Evolutionary conservation across 2,113 vertebrate species (phyloP).

Genomic region (Oceanodroma tethys): DNA sequence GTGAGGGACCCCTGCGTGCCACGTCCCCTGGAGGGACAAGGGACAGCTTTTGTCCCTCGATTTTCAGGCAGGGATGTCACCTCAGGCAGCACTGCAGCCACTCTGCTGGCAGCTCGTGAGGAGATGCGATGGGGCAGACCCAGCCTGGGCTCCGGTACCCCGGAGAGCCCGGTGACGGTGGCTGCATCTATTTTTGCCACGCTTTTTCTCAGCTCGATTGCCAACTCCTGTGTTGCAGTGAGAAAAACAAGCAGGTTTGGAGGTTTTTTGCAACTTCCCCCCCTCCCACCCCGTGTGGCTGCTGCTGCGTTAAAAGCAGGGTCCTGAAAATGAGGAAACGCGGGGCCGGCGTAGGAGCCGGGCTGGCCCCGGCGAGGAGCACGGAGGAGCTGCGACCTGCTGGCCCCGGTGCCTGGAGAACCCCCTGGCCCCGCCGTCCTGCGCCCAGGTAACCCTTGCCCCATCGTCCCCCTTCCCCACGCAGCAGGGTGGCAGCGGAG

Average conservation of each 20-base stretch:
- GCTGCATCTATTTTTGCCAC: background rate
- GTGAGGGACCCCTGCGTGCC: background rate
- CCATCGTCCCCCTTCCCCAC: accelerated
- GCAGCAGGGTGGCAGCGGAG: background rate
- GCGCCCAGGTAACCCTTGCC: background rate
- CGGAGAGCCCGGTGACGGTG: accelerated
- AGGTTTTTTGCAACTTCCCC: slow-evolving; percentile 41
- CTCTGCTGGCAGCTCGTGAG: background rate
- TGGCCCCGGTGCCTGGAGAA: background rate
- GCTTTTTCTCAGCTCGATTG: background rate
- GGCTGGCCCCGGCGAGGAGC: background rate
- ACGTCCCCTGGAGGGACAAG: background rate
- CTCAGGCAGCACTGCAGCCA: background rate
- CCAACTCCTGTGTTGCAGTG: background rate
- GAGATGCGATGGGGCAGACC: background rate
- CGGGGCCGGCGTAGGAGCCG: background rate
- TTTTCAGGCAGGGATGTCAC: background rate
- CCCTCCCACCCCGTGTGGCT: background rate
- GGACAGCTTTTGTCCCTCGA: background rate
- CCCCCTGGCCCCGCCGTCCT: background rate
- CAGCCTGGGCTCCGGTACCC: background rate
- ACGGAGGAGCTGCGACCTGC: background rate
- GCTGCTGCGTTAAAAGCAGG: background rate
- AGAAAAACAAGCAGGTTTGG: background rate
- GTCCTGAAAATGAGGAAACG: slow-evolving; percentile 51